These are phyloP conservation scores for Eupithecia vulgata DNA, from an alignment of 2,888 invertebrate genomes.

Conservation along the genomic window DNA sequence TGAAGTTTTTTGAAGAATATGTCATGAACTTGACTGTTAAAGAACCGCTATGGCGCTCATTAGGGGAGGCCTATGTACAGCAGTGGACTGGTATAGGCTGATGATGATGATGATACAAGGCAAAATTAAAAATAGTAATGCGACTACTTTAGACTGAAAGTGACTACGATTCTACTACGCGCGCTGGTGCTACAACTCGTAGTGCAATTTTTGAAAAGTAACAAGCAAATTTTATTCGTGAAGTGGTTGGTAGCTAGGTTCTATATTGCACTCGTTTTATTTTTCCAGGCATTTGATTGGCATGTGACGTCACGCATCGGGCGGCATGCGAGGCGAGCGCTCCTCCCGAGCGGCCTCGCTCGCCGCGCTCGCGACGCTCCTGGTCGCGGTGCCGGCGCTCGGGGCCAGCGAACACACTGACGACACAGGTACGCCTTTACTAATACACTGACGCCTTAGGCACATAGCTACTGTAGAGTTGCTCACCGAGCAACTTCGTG, in stretches of 20 bases:
- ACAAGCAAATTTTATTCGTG: neutral
- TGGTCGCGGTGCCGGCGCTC: conserved; percentile 54
- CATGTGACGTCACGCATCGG: conserved; percentile 68
- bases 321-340: conserved; percentile 73
- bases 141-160: neutral
- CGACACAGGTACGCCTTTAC: neutral
- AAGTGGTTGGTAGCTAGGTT: neutral
- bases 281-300: conserved; percentile 65
- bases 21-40: too few relatives aligned
- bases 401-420: conserved; percentile 31
- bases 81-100: too few relatives aligned
- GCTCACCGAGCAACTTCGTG: conserved; percentile 63
- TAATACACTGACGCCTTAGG: conserved; percentile 31
- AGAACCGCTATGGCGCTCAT: too few relatives aligned
- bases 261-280: conserved; percentile 6
- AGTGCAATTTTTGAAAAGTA: neutral
- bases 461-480: conserved; percentile 11
- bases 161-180: neutral
- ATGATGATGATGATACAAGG: too few relatives aligned
- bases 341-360: conserved; percentile 68
- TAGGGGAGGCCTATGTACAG: too few relatives aligned
- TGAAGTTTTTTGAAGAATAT: too few relatives aligned
- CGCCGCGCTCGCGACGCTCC: conserved; percentile 72
- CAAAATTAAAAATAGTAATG: neutral
- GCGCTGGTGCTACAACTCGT: neutral